Conservation (phyloP, 2,888 invertebrate species). For the Sinodicranocentrus sp. region DNA sequence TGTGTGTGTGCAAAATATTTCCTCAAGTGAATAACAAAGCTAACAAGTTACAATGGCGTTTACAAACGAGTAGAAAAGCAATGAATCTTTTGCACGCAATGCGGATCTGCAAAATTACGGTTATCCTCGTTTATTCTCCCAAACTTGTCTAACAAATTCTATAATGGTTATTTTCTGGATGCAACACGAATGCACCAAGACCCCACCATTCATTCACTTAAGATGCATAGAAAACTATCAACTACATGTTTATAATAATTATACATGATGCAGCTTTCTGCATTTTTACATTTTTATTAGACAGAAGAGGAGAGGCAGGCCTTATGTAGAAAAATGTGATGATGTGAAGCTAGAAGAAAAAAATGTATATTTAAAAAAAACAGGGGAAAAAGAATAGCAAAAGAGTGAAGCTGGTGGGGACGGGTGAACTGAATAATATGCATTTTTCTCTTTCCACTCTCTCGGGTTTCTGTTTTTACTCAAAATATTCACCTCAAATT, state of each 20-base stretch:
- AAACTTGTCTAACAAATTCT: no score
- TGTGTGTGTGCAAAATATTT: background rate
- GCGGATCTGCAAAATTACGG: constrained; percentile 34
- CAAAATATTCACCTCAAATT: constrained; percentile 64
- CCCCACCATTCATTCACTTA: background rate
- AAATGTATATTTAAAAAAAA: background rate
- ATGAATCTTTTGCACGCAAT: constrained; percentile 43
- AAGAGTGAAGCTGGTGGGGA: constrained; percentile 29
- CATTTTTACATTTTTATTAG: constrained; percentile 9
- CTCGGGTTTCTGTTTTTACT: constrained; percentile 53
- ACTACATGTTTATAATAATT: constrained; percentile 1
- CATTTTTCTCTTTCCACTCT: constrained; percentile 5
- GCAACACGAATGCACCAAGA: constrained; percentile 9
- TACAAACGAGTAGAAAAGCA: constrained; percentile 32
- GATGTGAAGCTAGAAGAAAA: background rate
- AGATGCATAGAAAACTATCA: no score
- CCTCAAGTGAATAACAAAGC: constrained; percentile 20
- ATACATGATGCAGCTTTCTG: background rate
- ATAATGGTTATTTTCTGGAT: no score
- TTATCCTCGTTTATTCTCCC: no score
- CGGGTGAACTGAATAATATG: constrained; percentile 26
- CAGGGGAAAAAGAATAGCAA: background rate
- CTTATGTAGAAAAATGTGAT: background rate
- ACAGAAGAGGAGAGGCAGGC: background rate
- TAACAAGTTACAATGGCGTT: constrained; percentile 28